Base-by-base conservation (phyloP, 2,888 invertebrate genomes). In the Archips xylosteana region DNA sequence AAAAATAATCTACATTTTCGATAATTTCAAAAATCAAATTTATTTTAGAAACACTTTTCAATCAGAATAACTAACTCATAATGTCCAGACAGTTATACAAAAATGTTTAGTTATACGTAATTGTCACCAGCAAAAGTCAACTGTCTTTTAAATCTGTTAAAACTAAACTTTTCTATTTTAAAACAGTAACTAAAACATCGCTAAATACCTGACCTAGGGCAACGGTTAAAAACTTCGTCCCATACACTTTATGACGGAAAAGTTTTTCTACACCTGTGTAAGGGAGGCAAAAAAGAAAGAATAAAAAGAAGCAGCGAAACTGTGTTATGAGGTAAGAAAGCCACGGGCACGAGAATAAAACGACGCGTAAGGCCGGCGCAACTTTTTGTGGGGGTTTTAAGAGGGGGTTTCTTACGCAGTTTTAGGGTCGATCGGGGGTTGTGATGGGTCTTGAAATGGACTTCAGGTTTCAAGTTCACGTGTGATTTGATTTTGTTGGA, bases 321-420 rank as follows among this genome's bases (percentile, higher is more conserved):
- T 94, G 92, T 94, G 94, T 93, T 92, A 94, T 89, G 90, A 91
- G 94, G 94, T 92, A 93, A 94, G 92, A 88, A 90, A 85, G 91
- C 89, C 92, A 90, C 85, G 91, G 89, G 88, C 91, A 88, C 90
- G 89, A 84, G 88, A 93, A 92, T 90, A 92, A 92, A 92, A 92
- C 89, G 90, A 92, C 88, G 90, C 89, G 91, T 91, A 89, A 89
- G 91, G 89, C 89, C 91, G 91, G 82, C 83, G 83, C 80, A 85
- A 88, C 84, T 87, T 89, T 88, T 88, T 86, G 81, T 78, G 74
- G 73, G 80, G 87, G 87, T 87, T 83, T 86, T 81, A 83, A 84
- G 79, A 79, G 79, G 76, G 79, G 77, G 39, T 73, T 73, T 49
- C 73, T 73, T 73, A 49, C 54, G 62, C 67, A 54, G 47, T 64